Base-by-base conservation (phyloP, 2,113 vertebrate species). In the Dicentrarchus labrax region DNA sequence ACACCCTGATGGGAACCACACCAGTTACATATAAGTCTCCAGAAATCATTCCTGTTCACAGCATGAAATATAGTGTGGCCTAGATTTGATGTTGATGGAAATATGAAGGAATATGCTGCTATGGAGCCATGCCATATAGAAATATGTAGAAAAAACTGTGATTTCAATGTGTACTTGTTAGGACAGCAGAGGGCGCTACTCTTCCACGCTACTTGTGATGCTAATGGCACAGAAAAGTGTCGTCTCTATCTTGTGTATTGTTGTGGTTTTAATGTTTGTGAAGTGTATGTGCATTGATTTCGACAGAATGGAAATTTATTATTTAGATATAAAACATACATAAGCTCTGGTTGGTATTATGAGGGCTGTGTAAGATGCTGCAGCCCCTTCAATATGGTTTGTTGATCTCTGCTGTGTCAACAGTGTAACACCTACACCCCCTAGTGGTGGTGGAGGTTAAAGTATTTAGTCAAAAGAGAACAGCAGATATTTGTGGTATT, bases 401-500 rank as follows among this genome's bases (percentile, higher is more conserved):
- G 39, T 6, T 22, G 4, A 38, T 13, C 13, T 53, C n/a, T 60
- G 17, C 54, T 21, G 39, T 24, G 30, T 75, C 45, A 79, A 72
- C 39, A 66, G 72, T 87, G 83, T 43, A 81, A 59, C 88, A 78
- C 83, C 41, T 51, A 0, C 71, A 4, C 85, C 91, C 82, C 72
- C 94, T 90, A 68, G 74, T 89, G 92, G 87, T 43, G 30, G 51
- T 13, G 30, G 83, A 57, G 17, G 13, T 43, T 22, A 57, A 41
- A 11, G 4, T 3, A 36, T 66, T 41, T 8, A 45, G n/a, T 7
- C 19, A 2, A 4, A 5, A n/a, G 9, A 51, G 11, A 59, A 53
- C 7, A 19, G 43, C 60, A 57, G 53, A 22, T 54, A 59, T 50
- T 15, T 51, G n/a, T 62, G 4, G 30, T 59, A 10, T 43, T 64